Percentiles rank a stretch among this genome's conserved stretches.
phyloP scores from a whole-genome alignment of 2,888 invertebrate species.

The Harpalus rufipes region DNA sequence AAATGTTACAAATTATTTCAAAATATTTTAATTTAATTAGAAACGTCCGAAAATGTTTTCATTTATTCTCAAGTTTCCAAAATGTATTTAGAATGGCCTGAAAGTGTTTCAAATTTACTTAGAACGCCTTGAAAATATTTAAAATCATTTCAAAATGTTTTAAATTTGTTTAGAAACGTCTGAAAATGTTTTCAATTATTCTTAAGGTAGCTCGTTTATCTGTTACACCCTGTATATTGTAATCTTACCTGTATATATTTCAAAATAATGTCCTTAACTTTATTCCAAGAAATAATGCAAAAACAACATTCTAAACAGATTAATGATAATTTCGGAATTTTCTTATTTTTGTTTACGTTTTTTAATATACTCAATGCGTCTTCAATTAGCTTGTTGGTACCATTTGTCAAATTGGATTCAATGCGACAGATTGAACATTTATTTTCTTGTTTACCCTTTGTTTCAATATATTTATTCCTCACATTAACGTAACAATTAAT shows the following conservation, averaged over 20 bases:
- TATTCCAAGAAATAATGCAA: conserved; percentile 37
- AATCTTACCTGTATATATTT: conserved; percentile 5
- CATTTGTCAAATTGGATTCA: conserved; percentile 37
- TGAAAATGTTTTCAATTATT: no score
- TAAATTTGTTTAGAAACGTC: no score
- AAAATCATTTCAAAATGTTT: no score
- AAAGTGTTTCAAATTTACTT: no score
- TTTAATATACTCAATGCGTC: conserved; percentile 26
- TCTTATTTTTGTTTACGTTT: not conserved
- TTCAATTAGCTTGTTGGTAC: not conserved
- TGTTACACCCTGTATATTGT: no score
- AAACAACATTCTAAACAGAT: conserved; percentile 48
- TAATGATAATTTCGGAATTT: not conserved
- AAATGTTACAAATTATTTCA: no score
- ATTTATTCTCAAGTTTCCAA: no score
- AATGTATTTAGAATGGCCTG: no score
- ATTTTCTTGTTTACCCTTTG: not conserved
- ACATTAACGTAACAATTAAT: conserved; percentile 38
- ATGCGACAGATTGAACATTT: conserved; percentile 43
- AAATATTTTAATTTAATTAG: no score
- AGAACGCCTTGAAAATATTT: no score
- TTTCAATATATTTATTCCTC: conserved; percentile 22
- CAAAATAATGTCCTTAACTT: not conserved
- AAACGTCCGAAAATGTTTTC: no score
- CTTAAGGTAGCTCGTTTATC: no score